Evolutionary conservation across 2,888 invertebrate species (phyloP).

Genomic region (Ophonus ardosiacus): DNA sequence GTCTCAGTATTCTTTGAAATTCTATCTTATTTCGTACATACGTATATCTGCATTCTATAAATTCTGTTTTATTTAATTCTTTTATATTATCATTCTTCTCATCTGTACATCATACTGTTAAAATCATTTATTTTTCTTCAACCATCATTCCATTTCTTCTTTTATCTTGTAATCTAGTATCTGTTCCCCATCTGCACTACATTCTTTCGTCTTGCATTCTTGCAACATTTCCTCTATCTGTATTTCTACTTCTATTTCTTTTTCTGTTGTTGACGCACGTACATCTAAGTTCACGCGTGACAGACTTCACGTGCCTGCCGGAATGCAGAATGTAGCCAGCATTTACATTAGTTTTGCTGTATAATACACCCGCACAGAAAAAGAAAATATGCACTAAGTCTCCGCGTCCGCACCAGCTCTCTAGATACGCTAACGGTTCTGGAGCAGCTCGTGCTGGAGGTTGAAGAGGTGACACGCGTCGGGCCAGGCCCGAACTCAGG

Average conservation of each 20-base stretch:
- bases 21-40: no score
- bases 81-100: no score
- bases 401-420: background rate
- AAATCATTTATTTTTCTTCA: no score
- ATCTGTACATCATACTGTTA: no score
- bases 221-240: background rate
- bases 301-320: slow-evolving; percentile 39
- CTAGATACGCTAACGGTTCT: slow-evolving; percentile 9
- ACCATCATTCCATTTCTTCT: no score
- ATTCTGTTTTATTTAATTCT: no score
- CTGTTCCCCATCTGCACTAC: background rate
- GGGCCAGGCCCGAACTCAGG: background rate
- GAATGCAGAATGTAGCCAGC: background rate
- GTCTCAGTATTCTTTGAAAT: no score
- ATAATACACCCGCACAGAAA: background rate
- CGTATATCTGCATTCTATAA: no score
- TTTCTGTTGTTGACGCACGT: slow-evolving; percentile 9
- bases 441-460: background rate
- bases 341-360: background rate
- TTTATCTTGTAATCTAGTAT: no score
- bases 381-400: background rate
- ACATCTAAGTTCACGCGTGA: slow-evolving; percentile 40
- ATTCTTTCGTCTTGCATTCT: background rate
- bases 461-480: background rate
- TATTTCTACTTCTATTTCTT: background rate